These are phyloP conservation scores for Brachionus manjavacas DNA, from an alignment of 1,140 invertebrate species.

Conservation along the genomic window DNA sequence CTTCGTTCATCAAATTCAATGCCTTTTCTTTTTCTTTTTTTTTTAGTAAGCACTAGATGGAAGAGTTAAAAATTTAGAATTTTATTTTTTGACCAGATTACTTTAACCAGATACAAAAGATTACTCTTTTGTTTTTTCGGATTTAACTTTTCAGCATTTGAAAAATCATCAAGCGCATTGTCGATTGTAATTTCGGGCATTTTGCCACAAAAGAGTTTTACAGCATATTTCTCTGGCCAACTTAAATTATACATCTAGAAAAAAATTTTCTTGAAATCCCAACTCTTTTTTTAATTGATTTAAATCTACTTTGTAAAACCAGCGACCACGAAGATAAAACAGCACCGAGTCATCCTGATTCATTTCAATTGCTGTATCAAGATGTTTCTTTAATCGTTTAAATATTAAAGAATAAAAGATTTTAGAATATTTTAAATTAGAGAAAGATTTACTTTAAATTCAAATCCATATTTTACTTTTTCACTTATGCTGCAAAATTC, in stretches of 20 bases:
- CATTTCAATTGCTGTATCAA: slow-evolving; percentile 14
- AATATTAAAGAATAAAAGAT: neutral
- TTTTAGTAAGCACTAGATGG: neutral
- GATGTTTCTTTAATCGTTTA: neutral
- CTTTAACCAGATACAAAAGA: neutral
- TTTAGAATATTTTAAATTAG: neutral
- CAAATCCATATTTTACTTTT: slow-evolving; percentile 39
- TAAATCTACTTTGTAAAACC: slow-evolving; percentile 25
- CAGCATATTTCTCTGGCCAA: slow-evolving; percentile 19
- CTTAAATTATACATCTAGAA: slow-evolving; percentile 7
- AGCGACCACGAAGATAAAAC: slow-evolving; percentile 22
- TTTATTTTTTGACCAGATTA: neutral
- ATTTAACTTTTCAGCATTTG: slow-evolving; percentile 6
- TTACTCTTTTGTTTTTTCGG: neutral
- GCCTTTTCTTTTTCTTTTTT: neutral
- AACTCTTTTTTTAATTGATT: neutral
- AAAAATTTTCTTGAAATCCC: neutral
- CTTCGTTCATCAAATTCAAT: neutral
- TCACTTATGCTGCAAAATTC: neutral
- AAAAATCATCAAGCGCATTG: slow-evolving; percentile 26
- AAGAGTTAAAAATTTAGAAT: neutral
- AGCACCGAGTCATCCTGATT: neutral
- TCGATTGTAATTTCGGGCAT: slow-evolving; percentile 3
- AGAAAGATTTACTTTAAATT: slow-evolving; percentile 10
- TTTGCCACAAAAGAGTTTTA: neutral